phyloP scores from a whole-genome alignment of 2,797 vertebrate species.

The Scolopax rusticola region DNA sequence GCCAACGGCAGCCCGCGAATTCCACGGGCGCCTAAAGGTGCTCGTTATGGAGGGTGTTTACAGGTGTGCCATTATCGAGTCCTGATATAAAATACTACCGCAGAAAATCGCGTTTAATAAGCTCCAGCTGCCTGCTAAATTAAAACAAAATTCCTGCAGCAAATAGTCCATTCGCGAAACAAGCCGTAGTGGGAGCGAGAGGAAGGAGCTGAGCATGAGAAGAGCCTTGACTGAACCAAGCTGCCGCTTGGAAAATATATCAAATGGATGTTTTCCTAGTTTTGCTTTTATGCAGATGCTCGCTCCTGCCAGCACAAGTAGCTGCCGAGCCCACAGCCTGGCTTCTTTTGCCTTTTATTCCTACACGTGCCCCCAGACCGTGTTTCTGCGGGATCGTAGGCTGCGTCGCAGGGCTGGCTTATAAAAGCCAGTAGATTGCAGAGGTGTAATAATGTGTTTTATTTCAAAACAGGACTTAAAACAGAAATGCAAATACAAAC shows the following conservation, averaged over 20 bases:
- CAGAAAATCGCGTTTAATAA: conserved; percentile 26
- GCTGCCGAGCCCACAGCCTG: background rate
- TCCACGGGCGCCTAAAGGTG: background rate
- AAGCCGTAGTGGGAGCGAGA: background rate
- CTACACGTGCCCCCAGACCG: background rate
- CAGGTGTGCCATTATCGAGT: conserved; percentile 56
- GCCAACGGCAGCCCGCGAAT: background rate
- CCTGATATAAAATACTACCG: conserved; percentile 46
- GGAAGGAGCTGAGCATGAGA: background rate
- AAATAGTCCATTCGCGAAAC: background rate
- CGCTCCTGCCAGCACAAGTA: conserved; percentile 27
- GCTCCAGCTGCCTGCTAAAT: conserved; percentile 58
- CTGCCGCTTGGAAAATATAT: background rate
- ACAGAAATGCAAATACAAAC: background rate
- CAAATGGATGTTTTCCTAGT: background rate
- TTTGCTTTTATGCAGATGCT: background rate
- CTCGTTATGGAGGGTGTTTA: conserved; percentile 65
- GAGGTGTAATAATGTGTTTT: conserved; percentile 27
- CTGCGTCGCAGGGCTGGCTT: background rate
- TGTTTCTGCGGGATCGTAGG: background rate
- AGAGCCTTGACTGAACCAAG: background rate
- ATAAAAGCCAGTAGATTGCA: background rate
- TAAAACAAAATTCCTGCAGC: conserved; percentile 40
- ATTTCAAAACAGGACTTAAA: conserved; percentile 31
- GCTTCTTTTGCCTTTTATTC: background rate